A percentile compares a stretch with the other conserved stretches of the same genome.
Evolutionary conservation across 2,113 vertebrate species (phyloP).

Genomic region (Vulpes lagopus): DNA sequence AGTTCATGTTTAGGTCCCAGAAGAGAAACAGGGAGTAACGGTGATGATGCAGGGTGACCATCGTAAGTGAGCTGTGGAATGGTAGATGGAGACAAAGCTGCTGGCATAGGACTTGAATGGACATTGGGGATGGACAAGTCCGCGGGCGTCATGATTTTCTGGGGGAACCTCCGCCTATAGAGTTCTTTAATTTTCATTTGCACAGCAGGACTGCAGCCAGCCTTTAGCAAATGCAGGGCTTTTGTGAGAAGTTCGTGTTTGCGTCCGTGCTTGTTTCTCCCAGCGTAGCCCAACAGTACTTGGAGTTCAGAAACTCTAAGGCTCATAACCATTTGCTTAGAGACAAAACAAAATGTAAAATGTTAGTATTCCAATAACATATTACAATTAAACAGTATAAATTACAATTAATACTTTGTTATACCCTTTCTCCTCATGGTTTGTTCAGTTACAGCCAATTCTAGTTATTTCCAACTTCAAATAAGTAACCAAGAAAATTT

Average conservation of each 20-base stretch:
- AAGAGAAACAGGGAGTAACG: slow-evolving; percentile 95
- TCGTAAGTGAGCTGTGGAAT: slow-evolving; percentile 95
- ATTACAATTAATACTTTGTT: slow-evolving; percentile 26
- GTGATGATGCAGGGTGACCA: slow-evolving; percentile 93
- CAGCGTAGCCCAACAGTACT: slow-evolving; percentile 98
- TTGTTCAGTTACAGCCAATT: not conserved
- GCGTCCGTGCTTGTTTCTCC: slow-evolving; percentile 99
- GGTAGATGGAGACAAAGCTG: slow-evolving; percentile 91
- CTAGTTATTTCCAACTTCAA: slow-evolving; percentile 51
- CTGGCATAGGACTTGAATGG: slow-evolving; percentile 94
- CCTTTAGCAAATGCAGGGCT: slow-evolving; percentile 97
- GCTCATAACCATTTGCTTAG: slow-evolving; percentile 99
- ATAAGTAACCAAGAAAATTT: slow-evolving; percentile 57
- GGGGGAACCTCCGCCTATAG: slow-evolving; percentile 97
- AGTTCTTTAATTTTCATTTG: slow-evolving; percentile 99
- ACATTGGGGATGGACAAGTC: slow-evolving; percentile 94
- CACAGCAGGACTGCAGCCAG: slow-evolving; percentile 97
- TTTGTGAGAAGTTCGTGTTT: slow-evolving; percentile 99
- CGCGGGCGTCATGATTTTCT: slow-evolving; percentile 96
- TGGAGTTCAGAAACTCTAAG: slow-evolving; percentile 99
- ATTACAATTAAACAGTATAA: slow-evolving; percentile 37
- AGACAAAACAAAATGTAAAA: slow-evolving; percentile 80
- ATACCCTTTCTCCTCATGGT: not conserved
- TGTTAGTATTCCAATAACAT: slow-evolving; percentile 66
- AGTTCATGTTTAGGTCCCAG: slow-evolving; percentile 98